phyloP scores from a whole-genome alignment of 1,140 invertebrate genomes.

The Bombus huntii region DNA sequence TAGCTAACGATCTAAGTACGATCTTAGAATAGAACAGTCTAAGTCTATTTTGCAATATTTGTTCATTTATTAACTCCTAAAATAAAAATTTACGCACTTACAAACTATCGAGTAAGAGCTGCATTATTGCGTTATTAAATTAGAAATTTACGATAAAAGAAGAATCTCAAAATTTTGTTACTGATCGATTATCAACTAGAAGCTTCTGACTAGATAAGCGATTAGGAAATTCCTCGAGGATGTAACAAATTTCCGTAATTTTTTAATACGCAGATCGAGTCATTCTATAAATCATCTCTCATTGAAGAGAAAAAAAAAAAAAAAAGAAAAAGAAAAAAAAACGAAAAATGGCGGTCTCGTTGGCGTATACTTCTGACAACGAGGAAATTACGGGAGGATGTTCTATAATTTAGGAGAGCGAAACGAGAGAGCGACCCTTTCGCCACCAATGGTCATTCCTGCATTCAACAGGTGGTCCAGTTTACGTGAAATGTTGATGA shows the following conservation, averaged over 20 bases:
- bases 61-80: too few relatives aligned
- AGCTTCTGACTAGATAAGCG: not conserved
- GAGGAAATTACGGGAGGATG: slow-evolving; percentile 61
- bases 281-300: too few relatives aligned
- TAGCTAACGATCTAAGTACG: not conserved
- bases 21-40: too few relatives aligned
- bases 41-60: too few relatives aligned
- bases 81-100: too few relatives aligned
- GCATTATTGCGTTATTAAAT: too few relatives aligned
- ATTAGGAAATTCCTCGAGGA: not conserved
- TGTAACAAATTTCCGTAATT: not conserved
- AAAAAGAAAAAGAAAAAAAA: not conserved
- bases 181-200: not conserved
- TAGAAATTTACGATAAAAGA: too few relatives aligned
- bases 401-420: slow-evolving; percentile 72
- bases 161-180: too few relatives aligned
- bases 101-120: too few relatives aligned
- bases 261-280: not conserved
- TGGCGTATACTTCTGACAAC: slow-evolving; percentile 54
- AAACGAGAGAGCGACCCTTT: slow-evolving; percentile 64
- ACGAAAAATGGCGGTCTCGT: slow-evolving; percentile 36
- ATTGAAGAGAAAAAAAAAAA: not conserved
- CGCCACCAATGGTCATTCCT: slow-evolving; percentile 70
- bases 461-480: slow-evolving; percentile 74
- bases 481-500: slow-evolving; percentile 71